Base-by-base conservation (phyloP, 2,113 vertebrate species). In the Pelodiscus sinensis region DNA sequence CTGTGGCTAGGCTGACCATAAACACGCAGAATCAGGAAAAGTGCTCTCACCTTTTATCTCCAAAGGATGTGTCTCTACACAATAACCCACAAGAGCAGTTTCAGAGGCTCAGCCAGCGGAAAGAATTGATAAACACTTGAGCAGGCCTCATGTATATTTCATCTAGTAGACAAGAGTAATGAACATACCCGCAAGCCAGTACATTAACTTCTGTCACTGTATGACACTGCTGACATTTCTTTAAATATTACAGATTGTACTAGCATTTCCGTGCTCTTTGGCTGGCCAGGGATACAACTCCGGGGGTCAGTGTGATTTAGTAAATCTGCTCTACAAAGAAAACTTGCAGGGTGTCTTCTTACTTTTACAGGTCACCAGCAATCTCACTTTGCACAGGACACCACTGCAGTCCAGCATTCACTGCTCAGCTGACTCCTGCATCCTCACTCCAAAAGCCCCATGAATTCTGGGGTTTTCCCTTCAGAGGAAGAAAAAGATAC, bases 101-200 rank as follows among this genome's bases (percentile, higher is more conserved):
- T 92, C 84, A 65, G 79, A 94, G 73, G 84, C 68, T 96, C 92
- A 95, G 93, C 65, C 89, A 95, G 86, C 73, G 86, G 94, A 96
- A 96, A 95, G 86, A 94, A 94, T 19, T 95, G 86, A 88, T 92
- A 94, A 96, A 93, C 91, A 94, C 88, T 92, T 81, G 62, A 94
- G 65, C 0, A 0, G 82, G 52, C 50, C 80, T 95, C 86, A 94
- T 91, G 88, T 60, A 91, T 95, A 92, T 93, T 96, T 92, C 89
- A 79, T 95, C 79, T 75, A 56, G 50, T 56, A 94, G 80, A 54
- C 58, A 87, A 91, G n/a, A 31, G 56, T 85, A 89, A 79, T 73
- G 73, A 4, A 3, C 2, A 12, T 27, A 71, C 51, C 19, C n/a
- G 44, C 71, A 60, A 90, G n/a, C 52, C 2, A 0, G 55, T 54